These are phyloP conservation scores for Phataginus tricuspis DNA, from an alignment of 2,797 vertebrate species.

Conservation along the genomic window DNA sequence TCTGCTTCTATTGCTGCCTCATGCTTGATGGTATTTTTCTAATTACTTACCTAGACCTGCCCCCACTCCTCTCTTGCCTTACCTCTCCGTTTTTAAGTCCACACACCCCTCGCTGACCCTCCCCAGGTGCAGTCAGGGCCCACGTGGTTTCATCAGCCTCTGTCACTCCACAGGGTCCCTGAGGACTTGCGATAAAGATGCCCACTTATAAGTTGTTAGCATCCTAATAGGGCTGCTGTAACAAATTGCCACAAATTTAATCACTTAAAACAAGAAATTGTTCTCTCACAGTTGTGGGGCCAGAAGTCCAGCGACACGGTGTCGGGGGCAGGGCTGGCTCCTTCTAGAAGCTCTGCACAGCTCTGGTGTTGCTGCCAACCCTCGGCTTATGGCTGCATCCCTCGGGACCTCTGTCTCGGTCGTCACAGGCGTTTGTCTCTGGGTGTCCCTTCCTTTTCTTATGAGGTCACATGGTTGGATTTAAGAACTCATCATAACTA, in stretches of 20 bases:
- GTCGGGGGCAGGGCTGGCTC: neutral
- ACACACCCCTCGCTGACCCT: neutral
- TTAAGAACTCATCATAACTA: neutral
- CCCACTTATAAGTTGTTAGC: neutral
- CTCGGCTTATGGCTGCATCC: neutral
- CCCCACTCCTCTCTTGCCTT: neutral
- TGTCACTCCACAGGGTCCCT: neutral
- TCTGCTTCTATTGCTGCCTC: neutral
- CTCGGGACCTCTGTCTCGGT: no score
- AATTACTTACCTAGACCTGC: neutral
- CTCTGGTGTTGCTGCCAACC: no score
- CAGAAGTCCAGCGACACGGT: neutral
- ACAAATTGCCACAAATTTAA: no score
- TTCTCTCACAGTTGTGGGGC: fast-evolving
- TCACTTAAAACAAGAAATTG: neutral
- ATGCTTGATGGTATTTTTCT: neutral
- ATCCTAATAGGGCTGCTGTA: neutral
- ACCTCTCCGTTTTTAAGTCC: neutral
- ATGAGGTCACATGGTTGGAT: neutral
- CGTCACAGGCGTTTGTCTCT: neutral
- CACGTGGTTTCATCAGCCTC: neutral
- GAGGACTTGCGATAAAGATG: neutral
- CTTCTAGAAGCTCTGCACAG: neutral
- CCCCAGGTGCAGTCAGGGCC: neutral
- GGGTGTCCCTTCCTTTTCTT: neutral